A percentile compares a stretch with the other conserved stretches of the same genome.
These are phyloP conservation scores for Euwallacea fornicatus DNA, from an alignment of 1,140 invertebrate genomes.

Conservation along the genomic window DNA sequence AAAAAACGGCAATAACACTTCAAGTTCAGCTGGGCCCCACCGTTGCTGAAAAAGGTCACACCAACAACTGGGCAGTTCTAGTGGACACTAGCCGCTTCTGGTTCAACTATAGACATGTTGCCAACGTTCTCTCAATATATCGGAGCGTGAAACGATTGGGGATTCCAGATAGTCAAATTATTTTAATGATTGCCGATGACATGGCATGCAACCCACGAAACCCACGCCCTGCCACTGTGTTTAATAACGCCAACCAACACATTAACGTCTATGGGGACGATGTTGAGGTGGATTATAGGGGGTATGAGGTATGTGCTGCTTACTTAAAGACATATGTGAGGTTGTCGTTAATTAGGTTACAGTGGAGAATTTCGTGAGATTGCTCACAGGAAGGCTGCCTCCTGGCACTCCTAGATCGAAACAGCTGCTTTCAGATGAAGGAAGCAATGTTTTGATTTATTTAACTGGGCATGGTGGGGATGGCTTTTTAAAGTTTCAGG, in stretches of 20 bases:
- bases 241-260: slow-evolving; percentile 96
- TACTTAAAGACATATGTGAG: slow-evolving; percentile 1
- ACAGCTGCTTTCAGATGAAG: slow-evolving; percentile 92
- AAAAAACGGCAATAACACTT: too few species aligned
- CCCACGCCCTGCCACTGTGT: slow-evolving; percentile 96
- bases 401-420: slow-evolving; percentile 94
- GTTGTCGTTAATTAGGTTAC: slow-evolving; percentile 65
- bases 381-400: slow-evolving; percentile 89
- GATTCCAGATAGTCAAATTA: slow-evolving; percentile 96
- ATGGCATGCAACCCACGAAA: slow-evolving; percentile 99
- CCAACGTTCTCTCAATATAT: slow-evolving; percentile 98
- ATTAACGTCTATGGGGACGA: slow-evolving; percentile 99
- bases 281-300: slow-evolving; percentile 98
- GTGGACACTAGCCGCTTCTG: slow-evolving; percentile 98
- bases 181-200: slow-evolving; percentile 98
- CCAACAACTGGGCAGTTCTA: slow-evolving; percentile 99
- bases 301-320: slow-evolving; percentile 80
- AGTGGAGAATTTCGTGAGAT: slow-evolving; percentile 96
- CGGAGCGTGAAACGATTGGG: slow-evolving; percentile 95
- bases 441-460: slow-evolving; percentile 97
- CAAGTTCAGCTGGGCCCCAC: too few species aligned
- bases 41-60: slow-evolving; percentile 64
- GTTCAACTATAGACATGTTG: slow-evolving; percentile 99
- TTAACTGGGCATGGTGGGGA: slow-evolving; percentile 97
- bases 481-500: slow-evolving; percentile 99